Conservation (phyloP, 2,888 invertebrate genomes). For the Conops quadrifasciatus region DNA sequence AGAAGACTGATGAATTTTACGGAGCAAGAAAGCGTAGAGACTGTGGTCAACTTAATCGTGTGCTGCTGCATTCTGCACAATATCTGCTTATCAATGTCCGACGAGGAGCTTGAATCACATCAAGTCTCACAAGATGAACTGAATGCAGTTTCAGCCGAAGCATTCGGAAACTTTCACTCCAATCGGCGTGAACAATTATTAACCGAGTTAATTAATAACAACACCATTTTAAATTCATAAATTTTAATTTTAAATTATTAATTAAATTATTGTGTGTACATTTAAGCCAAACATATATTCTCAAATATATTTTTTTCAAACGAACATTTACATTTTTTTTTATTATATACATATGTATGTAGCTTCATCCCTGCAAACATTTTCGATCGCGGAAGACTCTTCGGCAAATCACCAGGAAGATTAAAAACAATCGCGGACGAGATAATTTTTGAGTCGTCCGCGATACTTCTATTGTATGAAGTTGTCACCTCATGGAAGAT, state of each 20-base stretch:
- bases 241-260: not conserved
- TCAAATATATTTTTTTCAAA: no score
- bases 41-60: constrained; percentile 7
- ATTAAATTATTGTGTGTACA: not conserved
- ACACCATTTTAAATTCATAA: not conserved
- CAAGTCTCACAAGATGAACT: not conserved
- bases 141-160: not conserved
- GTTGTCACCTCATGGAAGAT: no score
- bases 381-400: no score
- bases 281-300: no score
- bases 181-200: constrained; percentile 15
- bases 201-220: not conserved
- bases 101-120: not conserved
- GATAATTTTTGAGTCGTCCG: no score
- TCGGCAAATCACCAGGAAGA: no score
- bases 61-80: constrained; percentile 27
- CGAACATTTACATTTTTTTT: no score
- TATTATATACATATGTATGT: not conserved
- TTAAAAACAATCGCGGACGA: no score
- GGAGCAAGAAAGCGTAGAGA: not conserved
- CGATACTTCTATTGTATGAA: no score
- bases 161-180: not conserved
- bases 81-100: not conserved
- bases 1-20: constrained; percentile 15
- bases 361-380: no score